Conservation (phyloP, 2,797 vertebrate species). For the Smutsia temminckii region DNA sequence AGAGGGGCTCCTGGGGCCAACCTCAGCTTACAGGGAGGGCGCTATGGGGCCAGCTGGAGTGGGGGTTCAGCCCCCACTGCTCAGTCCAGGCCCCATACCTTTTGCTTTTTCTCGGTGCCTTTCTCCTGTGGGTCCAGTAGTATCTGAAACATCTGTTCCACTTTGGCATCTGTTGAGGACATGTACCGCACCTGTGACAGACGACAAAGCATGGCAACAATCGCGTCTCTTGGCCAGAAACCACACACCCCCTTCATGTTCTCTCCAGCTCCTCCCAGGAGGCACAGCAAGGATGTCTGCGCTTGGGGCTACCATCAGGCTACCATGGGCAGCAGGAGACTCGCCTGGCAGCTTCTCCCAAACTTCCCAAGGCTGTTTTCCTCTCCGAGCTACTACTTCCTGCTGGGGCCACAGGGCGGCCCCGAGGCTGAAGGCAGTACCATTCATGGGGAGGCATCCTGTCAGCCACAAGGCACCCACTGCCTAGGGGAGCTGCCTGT, state of each 20-base stretch:
- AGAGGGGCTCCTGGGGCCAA: too few relatives aligned
- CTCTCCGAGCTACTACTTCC: background rate
- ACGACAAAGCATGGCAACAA: background rate
- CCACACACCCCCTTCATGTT: background rate
- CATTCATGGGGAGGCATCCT: background rate
- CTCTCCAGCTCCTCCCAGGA: background rate
- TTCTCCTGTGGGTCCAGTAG: conserved; percentile 89
- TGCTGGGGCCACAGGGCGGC: background rate
- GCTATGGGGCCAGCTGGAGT: rapidly evolving
- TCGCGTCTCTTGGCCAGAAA: background rate
- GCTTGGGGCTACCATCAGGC: background rate
- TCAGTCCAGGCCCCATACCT: conserved; percentile 82
- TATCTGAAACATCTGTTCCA: conserved; percentile 97
- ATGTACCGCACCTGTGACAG: conserved; percentile 86
- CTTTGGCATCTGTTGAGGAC: conserved; percentile 94
- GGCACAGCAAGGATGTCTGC: background rate
- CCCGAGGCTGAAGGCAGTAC: background rate
- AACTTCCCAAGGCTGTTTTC: background rate
- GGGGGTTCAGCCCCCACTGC: background rate
- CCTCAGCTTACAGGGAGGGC: rapidly evolving
- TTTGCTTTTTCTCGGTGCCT: conserved; percentile 87
- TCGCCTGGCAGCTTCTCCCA: background rate
- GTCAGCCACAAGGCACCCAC: background rate
- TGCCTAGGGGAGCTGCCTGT: too few relatives aligned
- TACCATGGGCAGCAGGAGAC: conserved; percentile 52